Percentiles rank a stretch among this genome's conserved stretches.
Conservation (phyloP, 2,113 vertebrate genomes). For the Sphaerodactylus townsendi region DNA sequence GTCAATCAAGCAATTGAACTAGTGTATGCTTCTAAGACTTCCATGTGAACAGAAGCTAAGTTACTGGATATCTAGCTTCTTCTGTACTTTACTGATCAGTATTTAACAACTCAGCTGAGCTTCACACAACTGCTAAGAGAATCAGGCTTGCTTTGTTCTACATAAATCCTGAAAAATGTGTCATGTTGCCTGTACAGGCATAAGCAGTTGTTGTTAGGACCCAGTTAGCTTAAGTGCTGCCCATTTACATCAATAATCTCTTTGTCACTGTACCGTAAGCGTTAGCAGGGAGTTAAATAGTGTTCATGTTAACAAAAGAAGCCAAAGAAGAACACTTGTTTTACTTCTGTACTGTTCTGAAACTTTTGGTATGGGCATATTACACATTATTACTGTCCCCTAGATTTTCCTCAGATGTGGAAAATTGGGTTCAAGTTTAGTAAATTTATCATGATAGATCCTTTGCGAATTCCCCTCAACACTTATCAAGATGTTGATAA, state of each 20-base stretch:
- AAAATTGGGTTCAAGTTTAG: neutral
- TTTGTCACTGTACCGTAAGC: neutral
- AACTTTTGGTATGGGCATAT: neutral
- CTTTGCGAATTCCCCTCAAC: neutral
- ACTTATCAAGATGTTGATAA: too few species aligned
- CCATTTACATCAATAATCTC: neutral
- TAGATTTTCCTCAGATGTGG: neutral
- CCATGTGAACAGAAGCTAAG: neutral
- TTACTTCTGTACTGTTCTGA: neutral
- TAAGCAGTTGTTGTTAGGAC: neutral
- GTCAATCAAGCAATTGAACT: neutral
- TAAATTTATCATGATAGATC: neutral
- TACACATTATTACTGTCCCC: neutral
- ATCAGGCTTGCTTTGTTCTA: neutral
- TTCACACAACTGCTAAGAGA: neutral
- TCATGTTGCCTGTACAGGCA: neutral
- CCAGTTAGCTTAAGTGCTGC: neutral
- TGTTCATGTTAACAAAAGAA: neutral
- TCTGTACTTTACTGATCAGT: rapidly evolving
- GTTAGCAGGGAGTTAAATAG: neutral
- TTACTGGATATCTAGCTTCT: neutral
- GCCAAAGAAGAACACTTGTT: too few species aligned
- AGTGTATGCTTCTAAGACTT: neutral
- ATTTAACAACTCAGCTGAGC: neutral
- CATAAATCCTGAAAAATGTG: neutral